Evolutionary conservation across 2,888 invertebrate species (phyloP), one percentile per base, ranked within the genome.

Genomic region (Eremobia ochroleuca): DNA sequence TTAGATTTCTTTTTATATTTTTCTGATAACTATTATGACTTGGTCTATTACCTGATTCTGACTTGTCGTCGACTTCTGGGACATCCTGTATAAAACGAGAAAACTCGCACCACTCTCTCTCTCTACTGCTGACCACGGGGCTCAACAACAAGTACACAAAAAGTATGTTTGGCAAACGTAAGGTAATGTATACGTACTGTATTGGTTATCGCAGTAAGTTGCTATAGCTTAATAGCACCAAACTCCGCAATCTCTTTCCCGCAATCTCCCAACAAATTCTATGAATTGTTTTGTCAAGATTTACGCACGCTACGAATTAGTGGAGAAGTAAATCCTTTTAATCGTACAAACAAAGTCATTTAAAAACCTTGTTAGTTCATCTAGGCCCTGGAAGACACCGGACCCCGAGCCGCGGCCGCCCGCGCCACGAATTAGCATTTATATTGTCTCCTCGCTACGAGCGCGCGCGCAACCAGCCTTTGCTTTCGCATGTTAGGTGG

Each of bases 341-440:
- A 92, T 90, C 89, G 80, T 71, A 80, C 83, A 89, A 89, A 90
- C 89, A 89, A 91, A 91, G 88, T 89, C 88, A 91, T 91, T 90
- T 90, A 90, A 92, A 92, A 93, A 92, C 83, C 89, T 92, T 89
- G 92, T 91, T 90, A 91, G 69, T 62, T 73, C 13, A 34, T 5
- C 70, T 68, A 81, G 77, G 79, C 49, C 31, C 72, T 73, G 11
- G 3, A 25, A 25, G 49, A 31, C 52, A 28, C 34, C 25, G 31
- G 2, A 4, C 2, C 52, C 43, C 15, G 28, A 55, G 18, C 67
- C 61, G 77, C 58, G 73, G 69, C 65, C 61, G 49, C 55, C 61
- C 77, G 66, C 79, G 59, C 83, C 71, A 62, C 52, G 70, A 79
- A 93, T 93, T 93, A 90, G 92, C 93, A 93, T 93, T 92, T 93